A percentile compares a stretch with the other conserved stretches of the same genome.
Conservation (phyloP, 2,888 invertebrate genomes). For the Drosophila pseudotakahashii region DNA sequence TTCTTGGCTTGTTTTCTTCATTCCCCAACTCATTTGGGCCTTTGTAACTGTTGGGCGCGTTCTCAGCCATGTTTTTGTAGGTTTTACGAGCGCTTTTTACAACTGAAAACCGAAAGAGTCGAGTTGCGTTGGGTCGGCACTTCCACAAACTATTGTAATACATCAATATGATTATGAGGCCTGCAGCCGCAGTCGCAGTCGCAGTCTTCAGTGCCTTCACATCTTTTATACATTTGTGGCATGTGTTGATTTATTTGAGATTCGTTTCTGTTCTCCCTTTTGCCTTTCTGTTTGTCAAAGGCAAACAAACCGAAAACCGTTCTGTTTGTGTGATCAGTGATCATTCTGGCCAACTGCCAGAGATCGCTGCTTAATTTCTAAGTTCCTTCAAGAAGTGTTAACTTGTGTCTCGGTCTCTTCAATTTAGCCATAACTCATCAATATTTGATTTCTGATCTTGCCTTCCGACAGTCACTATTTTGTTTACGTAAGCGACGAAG, state of each 20-base stretch:
- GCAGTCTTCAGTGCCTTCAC: slow-evolving; percentile 19
- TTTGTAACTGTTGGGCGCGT: slow-evolving; percentile 56
- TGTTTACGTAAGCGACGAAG: not conserved
- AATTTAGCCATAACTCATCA: slow-evolving; percentile 45
- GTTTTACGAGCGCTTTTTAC: slow-evolving; percentile 63
- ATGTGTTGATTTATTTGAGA: slow-evolving; percentile 75
- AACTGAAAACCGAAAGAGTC: slow-evolving; percentile 43
- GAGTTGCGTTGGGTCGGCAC: slow-evolving; percentile 13
- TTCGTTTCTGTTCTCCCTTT: slow-evolving; percentile 48
- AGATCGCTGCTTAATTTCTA: slow-evolving; percentile 37
- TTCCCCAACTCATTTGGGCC: slow-evolving; percentile 40
- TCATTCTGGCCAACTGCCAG: slow-evolving; percentile 20
- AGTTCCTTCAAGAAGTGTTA: slow-evolving; percentile 37
- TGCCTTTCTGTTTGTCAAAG: slow-evolving; percentile 66
- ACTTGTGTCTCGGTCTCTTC: slow-evolving; percentile 33
- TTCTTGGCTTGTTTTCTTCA: slow-evolving; percentile 47
- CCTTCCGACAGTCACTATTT: slow-evolving; percentile 6
- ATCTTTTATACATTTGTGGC: slow-evolving; percentile 54
- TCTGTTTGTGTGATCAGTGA: slow-evolving; percentile 41
- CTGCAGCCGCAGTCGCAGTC: slow-evolving; percentile 17
- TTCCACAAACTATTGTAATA: slow-evolving; percentile 77
- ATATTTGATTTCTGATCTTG: slow-evolving; percentile 41
- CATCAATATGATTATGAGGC: slow-evolving; percentile 79
- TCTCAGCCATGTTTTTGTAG: slow-evolving; percentile 63
- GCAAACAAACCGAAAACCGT: slow-evolving; percentile 63